Percentiles rank a stretch among this genome's conserved stretches.
These are phyloP conservation scores for Anguilla rostrata DNA, from an alignment of 2,113 vertebrate genomes.

Conservation along the genomic window DNA sequence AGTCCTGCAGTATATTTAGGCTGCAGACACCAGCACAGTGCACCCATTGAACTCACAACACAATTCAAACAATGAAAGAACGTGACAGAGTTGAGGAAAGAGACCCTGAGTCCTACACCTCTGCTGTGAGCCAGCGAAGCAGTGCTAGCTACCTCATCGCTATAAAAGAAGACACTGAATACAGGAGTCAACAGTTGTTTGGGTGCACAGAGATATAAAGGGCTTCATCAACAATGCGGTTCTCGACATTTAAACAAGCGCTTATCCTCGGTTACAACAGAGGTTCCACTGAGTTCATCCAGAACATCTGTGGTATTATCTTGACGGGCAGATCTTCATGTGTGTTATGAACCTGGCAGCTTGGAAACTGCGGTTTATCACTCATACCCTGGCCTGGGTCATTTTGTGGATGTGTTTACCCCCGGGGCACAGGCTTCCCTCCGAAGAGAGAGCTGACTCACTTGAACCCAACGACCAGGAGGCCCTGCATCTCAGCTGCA, in stretches of 20 bases:
- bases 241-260: neutral
- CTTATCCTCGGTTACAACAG: neutral
- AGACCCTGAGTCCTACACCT: too few relatives aligned
- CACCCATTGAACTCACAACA: neutral
- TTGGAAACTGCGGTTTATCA: neutral
- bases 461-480: neutral
- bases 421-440: neutral
- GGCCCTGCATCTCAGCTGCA: neutral
- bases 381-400: neutral
- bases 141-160: neutral
- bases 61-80: neutral
- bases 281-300: neutral
- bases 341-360: neutral
- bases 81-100: neutral
- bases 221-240: neutral
- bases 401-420: neutral
- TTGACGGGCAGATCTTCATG: neutral
- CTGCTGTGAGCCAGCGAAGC: neutral
- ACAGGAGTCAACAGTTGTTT: neutral
- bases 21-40: neutral
- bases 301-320: conserved; percentile 16
- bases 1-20: neutral
- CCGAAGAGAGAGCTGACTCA: neutral
- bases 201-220: neutral
- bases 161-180: neutral